Percentiles rank a stretch among this genome's conserved stretches.
These are phyloP conservation scores for Vespertilio murinus DNA, from an alignment of 2,797 vertebrate species.

Conservation along the genomic window DNA sequence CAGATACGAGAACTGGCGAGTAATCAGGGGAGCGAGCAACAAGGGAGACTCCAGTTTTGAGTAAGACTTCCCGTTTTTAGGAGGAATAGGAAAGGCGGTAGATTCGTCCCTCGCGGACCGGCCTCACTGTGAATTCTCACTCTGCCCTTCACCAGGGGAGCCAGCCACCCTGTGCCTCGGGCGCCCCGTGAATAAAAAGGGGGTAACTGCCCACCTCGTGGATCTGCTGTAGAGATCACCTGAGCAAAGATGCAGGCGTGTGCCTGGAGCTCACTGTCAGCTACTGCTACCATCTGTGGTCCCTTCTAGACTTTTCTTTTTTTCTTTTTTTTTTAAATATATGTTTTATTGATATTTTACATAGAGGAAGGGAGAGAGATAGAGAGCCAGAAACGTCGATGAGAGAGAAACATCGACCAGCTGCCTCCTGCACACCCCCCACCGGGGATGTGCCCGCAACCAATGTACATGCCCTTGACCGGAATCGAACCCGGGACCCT, in stretches of 20 bases:
- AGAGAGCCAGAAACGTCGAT: too few relatives aligned
- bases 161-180: not conserved
- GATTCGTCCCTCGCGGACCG: not conserved
- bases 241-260: accelerated
- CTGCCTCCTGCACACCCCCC: too few relatives aligned
- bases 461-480: too few relatives aligned
- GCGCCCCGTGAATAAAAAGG: not conserved
- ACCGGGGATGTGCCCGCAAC: too few relatives aligned
- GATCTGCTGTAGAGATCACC: not conserved
- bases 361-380: too few relatives aligned
- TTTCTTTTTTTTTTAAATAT: too few relatives aligned
- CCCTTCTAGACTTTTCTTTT: not conserved
- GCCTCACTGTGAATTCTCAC: not conserved
- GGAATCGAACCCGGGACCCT: too few relatives aligned
- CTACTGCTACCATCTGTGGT: accelerated
- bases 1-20: not conserved
- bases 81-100: not conserved
- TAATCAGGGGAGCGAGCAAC: not conserved
- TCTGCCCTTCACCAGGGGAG: not conserved
- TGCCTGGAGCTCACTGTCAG: not conserved
- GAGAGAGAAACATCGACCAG: too few relatives aligned
- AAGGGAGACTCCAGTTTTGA: not conserved
- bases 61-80: not conserved
- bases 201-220: not conserved
- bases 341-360: too few relatives aligned